phyloP scores from a whole-genome alignment of 1,140 invertebrate genomes.

The Aphidius gifuensis region DNA sequence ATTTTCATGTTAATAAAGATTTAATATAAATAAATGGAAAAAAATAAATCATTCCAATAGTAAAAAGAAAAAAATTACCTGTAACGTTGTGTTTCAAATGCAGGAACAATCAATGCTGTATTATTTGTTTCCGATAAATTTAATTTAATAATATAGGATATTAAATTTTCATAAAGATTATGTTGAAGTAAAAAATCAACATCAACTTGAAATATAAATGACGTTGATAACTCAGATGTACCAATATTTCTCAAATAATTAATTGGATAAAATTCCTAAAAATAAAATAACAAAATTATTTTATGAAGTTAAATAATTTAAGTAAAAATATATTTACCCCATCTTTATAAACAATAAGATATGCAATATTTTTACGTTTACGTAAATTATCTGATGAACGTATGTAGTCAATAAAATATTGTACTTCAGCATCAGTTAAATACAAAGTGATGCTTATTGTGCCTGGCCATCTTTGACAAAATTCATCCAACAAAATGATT shows the following conservation, averaged over 20 bases:
- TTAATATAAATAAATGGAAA: no score
- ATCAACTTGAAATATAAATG: constrained; percentile 86
- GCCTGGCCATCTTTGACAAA: constrained; percentile 84
- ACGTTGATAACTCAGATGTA: constrained; percentile 74
- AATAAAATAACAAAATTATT: constrained; percentile 26
- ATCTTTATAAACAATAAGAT: constrained; percentile 91
- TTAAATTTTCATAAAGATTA: constrained; percentile 74
- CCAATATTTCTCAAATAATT: constrained; percentile 89
- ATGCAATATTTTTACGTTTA: constrained; percentile 80
- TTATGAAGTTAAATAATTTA: constrained; percentile 7
- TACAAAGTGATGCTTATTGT: constrained; percentile 87
- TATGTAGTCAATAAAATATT: constrained; percentile 77
- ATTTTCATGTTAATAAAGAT: background rate
- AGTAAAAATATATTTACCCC: constrained; percentile 57
- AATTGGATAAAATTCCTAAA: constrained; percentile 87
- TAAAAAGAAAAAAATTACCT: constrained; percentile 45
- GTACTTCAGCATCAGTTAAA: constrained; percentile 84
- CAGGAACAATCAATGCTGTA: constrained; percentile 80
- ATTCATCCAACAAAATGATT: constrained; percentile 79
- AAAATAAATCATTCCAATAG: no score
- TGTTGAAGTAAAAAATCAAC: constrained; percentile 90
- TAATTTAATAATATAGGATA: constrained; percentile 60
- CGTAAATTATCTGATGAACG: constrained; percentile 72
- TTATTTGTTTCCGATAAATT: constrained; percentile 61
- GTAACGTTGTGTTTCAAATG: constrained; percentile 90